Conservation (phyloP, 2,888 invertebrate genomes). For the Himalopsyche japonica region DNA sequence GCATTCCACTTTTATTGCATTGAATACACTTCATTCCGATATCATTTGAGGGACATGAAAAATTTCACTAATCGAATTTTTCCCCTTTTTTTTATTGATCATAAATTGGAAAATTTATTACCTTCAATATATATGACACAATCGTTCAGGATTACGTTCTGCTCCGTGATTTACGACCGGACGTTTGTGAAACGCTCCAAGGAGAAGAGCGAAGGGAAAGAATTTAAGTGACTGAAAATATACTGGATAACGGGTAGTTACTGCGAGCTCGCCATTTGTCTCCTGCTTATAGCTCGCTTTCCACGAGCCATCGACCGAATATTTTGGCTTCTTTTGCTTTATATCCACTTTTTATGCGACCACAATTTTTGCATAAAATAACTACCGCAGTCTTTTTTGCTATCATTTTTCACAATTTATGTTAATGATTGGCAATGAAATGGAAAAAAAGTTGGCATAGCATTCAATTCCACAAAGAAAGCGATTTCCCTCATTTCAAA, state of each 20-base stretch:
- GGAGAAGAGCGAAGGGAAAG: slow-evolving; percentile 8
- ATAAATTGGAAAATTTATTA: slow-evolving; percentile 25
- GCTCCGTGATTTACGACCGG: slow-evolving; percentile 30
- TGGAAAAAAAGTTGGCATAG: no score
- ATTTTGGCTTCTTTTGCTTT: neutral
- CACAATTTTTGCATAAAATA: neutral
- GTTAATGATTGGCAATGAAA: neutral
- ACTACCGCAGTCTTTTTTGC: neutral
- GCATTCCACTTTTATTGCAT: neutral
- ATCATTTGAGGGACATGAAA: neutral
- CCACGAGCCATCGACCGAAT: neutral
- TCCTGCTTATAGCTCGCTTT: neutral
- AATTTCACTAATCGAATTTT: slow-evolving; percentile 2
- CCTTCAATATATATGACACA: slow-evolving; percentile 24
- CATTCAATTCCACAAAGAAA: no score
- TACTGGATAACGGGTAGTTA: slow-evolving; percentile 28
- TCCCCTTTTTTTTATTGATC: slow-evolving; percentile 16
- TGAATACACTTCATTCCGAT: neutral
- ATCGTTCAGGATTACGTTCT: slow-evolving; percentile 10
- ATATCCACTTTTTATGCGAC: neutral
- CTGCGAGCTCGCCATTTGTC: slow-evolving; percentile 14
- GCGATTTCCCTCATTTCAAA: no score
- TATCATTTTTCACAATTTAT: neutral
- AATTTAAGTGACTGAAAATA: slow-evolving; percentile 24
- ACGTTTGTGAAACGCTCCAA: slow-evolving; percentile 21